Conservation (phyloP, 2,888 invertebrate species). For the Diarsia dahlii region DNA sequence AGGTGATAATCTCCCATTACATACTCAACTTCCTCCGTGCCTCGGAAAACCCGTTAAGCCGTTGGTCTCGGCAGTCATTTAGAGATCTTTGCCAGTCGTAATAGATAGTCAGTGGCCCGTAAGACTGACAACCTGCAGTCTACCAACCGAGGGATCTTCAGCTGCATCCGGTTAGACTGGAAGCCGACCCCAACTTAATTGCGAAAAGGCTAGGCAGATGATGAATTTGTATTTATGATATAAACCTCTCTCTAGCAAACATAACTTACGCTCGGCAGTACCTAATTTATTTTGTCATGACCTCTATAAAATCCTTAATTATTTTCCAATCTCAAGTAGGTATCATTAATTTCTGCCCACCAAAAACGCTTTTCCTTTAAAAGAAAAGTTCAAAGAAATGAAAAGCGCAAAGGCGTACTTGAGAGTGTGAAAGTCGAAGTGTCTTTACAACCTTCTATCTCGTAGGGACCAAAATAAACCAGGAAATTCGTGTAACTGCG, state of each 20-base stretch:
- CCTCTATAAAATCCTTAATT: neutral
- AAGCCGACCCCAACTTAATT: too few relatives aligned
- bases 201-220: too few relatives aligned
- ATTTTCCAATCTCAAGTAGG: conserved; percentile 16
- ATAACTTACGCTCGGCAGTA: neutral
- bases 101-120: too few relatives aligned
- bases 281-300: neutral
- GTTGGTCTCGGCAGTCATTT: too few relatives aligned
- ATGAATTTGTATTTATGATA: neutral
- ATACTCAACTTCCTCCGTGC: too few relatives aligned
- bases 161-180: too few relatives aligned
- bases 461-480: conserved; percentile 53
- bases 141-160: too few relatives aligned
- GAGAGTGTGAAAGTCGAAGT: conserved; percentile 42
- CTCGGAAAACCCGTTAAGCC: too few relatives aligned
- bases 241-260: neutral
- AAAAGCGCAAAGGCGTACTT: conserved; percentile 33
- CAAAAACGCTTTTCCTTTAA: conserved; percentile 14
- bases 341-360: neutral
- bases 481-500: conserved; percentile 53
- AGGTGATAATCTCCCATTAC: too few relatives aligned
- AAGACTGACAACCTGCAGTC: too few relatives aligned
- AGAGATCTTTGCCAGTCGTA: too few relatives aligned
- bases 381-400: conserved; percentile 39
- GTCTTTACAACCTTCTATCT: conserved; percentile 49